Conservation (phyloP, 2,113 vertebrate species). For the Sander lucioperca region DNA sequence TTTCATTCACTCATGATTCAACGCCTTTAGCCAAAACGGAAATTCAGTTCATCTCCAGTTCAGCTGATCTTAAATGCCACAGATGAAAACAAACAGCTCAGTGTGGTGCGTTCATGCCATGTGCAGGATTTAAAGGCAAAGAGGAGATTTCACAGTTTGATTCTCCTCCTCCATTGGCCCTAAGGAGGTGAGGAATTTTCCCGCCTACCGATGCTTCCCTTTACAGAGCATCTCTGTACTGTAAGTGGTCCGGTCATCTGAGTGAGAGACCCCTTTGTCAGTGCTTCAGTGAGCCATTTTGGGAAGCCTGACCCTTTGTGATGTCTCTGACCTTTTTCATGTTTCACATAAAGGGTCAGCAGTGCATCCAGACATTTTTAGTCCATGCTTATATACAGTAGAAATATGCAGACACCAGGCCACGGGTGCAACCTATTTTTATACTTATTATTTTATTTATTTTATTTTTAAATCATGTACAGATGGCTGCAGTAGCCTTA, state of each 20-base stretch:
- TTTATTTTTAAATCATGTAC: not conserved
- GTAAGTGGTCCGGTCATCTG: slow-evolving; percentile 14
- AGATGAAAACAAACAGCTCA: not conserved
- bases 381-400: slow-evolving; percentile 12
- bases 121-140: slow-evolving; percentile 30
- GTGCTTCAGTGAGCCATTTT: not conserved
- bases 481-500: slow-evolving; percentile 42
- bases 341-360: not conserved
- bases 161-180: slow-evolving; percentile 7
- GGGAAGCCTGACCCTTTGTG: not conserved
- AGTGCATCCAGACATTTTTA: not conserved
- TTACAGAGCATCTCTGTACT: not conserved
- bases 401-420: not conserved
- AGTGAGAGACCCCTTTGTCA: slow-evolving; percentile 32
- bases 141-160: slow-evolving; percentile 35
- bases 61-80: slow-evolving; percentile 6
- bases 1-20: slow-evolving; percentile 42
- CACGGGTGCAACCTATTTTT: not conserved
- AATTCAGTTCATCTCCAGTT: slow-evolving; percentile 36
- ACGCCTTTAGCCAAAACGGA: slow-evolving; percentile 15
- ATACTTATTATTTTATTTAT: not conserved
- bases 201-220: not conserved
- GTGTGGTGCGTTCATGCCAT: not conserved
- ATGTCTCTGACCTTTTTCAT: slow-evolving; percentile 27
- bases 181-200: slow-evolving; percentile 3